phyloP scores from a whole-genome alignment of 2,888 invertebrate species.

The Morpho deidamia region DNA sequence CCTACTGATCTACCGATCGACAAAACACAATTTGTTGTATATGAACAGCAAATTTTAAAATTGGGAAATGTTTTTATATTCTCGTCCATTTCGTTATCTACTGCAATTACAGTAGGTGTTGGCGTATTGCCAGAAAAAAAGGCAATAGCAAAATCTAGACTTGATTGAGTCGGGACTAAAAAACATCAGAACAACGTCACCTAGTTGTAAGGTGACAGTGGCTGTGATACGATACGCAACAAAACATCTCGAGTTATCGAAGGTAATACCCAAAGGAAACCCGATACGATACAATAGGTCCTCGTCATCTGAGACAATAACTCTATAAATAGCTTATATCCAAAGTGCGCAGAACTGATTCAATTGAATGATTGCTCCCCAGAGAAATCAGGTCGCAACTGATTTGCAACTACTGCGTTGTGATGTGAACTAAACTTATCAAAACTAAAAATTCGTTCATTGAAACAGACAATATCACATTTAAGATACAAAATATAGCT shows the following conservation, averaged over 20 bases:
- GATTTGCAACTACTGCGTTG: slow-evolving; percentile 14
- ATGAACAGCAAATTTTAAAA: too few relatives aligned
- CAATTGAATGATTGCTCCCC: slow-evolving; percentile 50
- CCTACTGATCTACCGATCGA: too few relatives aligned
- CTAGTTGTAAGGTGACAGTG: too few relatives aligned
- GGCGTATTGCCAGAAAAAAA: too few relatives aligned
- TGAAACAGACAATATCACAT: background rate
- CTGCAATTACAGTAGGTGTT: too few relatives aligned
- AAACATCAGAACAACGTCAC: background rate
- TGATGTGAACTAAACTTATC: background rate
- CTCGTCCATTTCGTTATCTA: too few relatives aligned
- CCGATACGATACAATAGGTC: slow-evolving; percentile 6
- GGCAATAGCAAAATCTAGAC: too few relatives aligned
- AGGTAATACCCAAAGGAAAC: background rate
- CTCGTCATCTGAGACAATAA: slow-evolving; percentile 8
- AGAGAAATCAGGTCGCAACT: slow-evolving; percentile 16
- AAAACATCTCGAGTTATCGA: background rate
- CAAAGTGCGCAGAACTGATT: slow-evolving; percentile 25
- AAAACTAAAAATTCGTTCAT: slow-evolving; percentile 7
- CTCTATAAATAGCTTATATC: slow-evolving; percentile 16
- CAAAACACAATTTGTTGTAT: too few relatives aligned
- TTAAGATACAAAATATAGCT: too few relatives aligned
- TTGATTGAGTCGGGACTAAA: background rate
- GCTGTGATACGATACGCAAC: background rate
- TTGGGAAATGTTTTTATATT: too few relatives aligned